Base-by-base conservation (phyloP, 2,888 invertebrate species). In the Pristionchus fissidentatus region DNA sequence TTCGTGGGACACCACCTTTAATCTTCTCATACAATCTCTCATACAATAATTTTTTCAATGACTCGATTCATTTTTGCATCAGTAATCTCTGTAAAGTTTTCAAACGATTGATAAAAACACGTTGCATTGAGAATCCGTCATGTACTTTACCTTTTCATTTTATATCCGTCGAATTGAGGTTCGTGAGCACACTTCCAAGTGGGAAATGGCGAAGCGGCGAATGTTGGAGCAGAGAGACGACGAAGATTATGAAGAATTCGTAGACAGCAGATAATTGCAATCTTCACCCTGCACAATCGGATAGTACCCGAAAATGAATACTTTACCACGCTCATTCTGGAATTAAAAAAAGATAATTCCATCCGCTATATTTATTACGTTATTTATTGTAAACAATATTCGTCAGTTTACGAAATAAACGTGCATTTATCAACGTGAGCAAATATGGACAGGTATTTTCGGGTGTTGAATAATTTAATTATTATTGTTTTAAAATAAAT, bases 191-290 rank as follows among this genome's bases (percentile, higher is more conserved):
- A 38, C 38, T 4, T 79, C 79, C 41, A 79, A 79, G 15, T 79
- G 79, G 79, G 79, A 79, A 46, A 38, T 79, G 41, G 79, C 79
- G 0, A 79, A 57, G 79, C 55, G 43, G 32, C 22, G 57, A 26
- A 79, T 79, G 57, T 35, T 38, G 1, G 79, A 52, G 1, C 38
- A 35, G 1, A 57, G 29, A 2, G 79, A 79, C 26, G 79, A 79
- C 41, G 79, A 79, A 1, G 79, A 79, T n/a, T 79, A 79, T 41
- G 79, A 79, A 29, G 79, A 79, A 22, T 79, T 79, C 41, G 79
- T 43, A 5, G 49, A 77, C 5, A 46, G 29, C 29, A 46, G 32
- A 77, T 77, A 29, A 70, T 1, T 4, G 1, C 19, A 38, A 26
- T 41, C 19, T n/a, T n/a, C n/a, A n/a, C n/a, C n/a, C n/a, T n/a